Conservation (phyloP, 2,797 vertebrate species). For the Fistularia commersonii region DNA sequence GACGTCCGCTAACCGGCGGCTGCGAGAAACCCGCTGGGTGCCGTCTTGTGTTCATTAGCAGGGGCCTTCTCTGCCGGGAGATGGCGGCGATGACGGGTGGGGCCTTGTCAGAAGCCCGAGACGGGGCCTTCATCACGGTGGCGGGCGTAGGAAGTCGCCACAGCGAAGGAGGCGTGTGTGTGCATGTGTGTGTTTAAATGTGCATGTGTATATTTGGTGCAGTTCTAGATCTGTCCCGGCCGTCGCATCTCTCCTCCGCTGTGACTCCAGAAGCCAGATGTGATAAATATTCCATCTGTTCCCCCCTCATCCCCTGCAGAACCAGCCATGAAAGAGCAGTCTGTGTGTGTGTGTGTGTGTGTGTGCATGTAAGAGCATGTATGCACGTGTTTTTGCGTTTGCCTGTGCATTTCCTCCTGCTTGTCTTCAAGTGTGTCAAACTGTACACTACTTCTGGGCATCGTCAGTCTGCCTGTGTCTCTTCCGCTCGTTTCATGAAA, state of each 20-base stretch:
- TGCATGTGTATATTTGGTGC: constrained; percentile 24
- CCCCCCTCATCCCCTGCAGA: constrained; percentile 50
- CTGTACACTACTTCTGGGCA: too few relatives aligned
- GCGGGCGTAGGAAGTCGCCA: constrained; percentile 14
- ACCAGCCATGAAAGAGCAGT: constrained; percentile 64
- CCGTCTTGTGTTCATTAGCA: constrained; percentile 49
- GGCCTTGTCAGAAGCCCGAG: constrained; percentile 25
- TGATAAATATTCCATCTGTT: constrained; percentile 71
- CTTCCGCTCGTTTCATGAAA: constrained; percentile 8
- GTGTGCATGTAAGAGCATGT: constrained; percentile 7
- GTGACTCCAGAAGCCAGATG: constrained; percentile 41
- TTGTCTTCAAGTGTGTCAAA: constrained; percentile 1
- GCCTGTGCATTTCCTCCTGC: constrained; percentile 25
- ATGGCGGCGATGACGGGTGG: too few relatives aligned
- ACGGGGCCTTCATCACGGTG: constrained; percentile 56
- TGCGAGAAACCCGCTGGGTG: constrained; percentile 32
- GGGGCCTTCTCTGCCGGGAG: too few relatives aligned
- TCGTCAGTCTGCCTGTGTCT: too few relatives aligned
- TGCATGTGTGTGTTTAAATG: constrained; percentile 12
- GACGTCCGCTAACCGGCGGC: constrained; percentile 6
- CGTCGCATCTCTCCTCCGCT: constrained; percentile 10
- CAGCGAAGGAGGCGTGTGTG: background rate
- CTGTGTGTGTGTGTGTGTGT: constrained; percentile 12
- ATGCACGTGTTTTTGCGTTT: constrained; percentile 34
- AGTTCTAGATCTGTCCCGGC: constrained; percentile 57